Conservation (phyloP, 1,140 invertebrate species). For the Euura saliciscinereae region DNA sequence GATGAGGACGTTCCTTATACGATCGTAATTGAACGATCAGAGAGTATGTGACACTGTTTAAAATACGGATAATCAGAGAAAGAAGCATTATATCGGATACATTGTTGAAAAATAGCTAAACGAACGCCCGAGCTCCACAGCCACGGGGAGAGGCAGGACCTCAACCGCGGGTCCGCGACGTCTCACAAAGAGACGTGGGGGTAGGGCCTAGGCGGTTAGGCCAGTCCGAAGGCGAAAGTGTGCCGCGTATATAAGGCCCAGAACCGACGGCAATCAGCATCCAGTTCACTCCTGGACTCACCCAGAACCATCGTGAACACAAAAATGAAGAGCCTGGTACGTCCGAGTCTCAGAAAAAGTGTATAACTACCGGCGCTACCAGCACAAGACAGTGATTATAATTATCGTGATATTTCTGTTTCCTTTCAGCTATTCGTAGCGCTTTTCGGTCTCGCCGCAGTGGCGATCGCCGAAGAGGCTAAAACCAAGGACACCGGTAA, state of each 20-base stretch:
- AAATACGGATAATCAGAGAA: too few species aligned
- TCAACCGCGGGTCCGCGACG: not conserved
- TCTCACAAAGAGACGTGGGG: slow-evolving; percentile 52
- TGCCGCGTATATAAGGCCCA: slow-evolving; percentile 65
- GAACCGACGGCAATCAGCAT: slow-evolving; percentile 67
- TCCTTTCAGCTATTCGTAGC: slow-evolving; percentile 70
- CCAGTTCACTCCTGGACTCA: slow-evolving; percentile 75
- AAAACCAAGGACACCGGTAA: slow-evolving; percentile 56
- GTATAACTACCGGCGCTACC: not conserved
- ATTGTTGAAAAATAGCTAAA: not conserved
- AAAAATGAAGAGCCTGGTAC: slow-evolving; percentile 61
- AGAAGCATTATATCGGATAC: too few species aligned
- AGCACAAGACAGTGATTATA: not conserved
- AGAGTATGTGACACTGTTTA: too few species aligned
- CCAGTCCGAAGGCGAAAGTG: slow-evolving; percentile 59
- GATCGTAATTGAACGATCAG: too few species aligned
- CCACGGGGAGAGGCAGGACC: not conserved
- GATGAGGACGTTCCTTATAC: too few species aligned
- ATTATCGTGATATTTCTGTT: slow-evolving; percentile 24
- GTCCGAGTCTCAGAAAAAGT: slow-evolving; percentile 26
- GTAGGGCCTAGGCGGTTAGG: slow-evolving; percentile 44
- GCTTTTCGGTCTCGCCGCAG: slow-evolving; percentile 73
- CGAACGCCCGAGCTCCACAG: not conserved
- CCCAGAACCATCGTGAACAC: slow-evolving; percentile 56
- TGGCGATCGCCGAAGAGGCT: slow-evolving; percentile 62